phyloP scores from a whole-genome alignment of 2,888 invertebrate species.

The Cephus spinipes region DNA sequence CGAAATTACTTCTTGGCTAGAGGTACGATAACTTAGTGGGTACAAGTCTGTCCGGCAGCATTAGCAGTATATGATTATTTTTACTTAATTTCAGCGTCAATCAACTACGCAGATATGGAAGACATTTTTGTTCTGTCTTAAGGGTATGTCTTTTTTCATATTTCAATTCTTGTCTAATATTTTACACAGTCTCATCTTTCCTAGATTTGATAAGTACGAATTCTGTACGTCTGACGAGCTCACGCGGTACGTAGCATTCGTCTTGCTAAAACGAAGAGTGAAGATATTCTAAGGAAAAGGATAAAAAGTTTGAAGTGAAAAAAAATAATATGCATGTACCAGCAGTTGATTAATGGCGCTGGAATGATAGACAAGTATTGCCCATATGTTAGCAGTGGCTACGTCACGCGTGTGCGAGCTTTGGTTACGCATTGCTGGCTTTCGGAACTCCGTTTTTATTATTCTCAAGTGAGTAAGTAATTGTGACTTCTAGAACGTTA shows the following conservation, averaged over 20 bases:
- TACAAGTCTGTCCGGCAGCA: background rate
- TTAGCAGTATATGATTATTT: background rate
- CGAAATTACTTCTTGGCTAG: conserved; percentile 1
- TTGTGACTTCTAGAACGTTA: background rate
- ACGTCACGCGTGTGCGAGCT: background rate
- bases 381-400: background rate
- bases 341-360: conserved; percentile 18
- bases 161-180: background rate
- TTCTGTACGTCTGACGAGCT: background rate
- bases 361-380: conserved; percentile 13
- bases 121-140: background rate
- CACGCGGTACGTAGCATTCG: background rate
- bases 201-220: background rate
- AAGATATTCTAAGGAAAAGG: background rate
- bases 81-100: background rate
- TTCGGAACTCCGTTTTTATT: background rate
- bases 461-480: background rate
- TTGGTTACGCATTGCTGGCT: background rate
- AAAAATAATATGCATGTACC: conserved; percentile 1
- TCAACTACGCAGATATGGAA: background rate
- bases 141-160: too few relatives aligned
- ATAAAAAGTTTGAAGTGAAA: background rate
- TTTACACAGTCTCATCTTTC: background rate
- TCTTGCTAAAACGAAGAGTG: background rate
- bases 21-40: background rate